Percentiles rank a stretch among this genome's conserved stretches.
These are phyloP conservation scores for Myiozetetes cayanensis DNA, from an alignment of 2,113 vertebrate species.

Conservation along the genomic window DNA sequence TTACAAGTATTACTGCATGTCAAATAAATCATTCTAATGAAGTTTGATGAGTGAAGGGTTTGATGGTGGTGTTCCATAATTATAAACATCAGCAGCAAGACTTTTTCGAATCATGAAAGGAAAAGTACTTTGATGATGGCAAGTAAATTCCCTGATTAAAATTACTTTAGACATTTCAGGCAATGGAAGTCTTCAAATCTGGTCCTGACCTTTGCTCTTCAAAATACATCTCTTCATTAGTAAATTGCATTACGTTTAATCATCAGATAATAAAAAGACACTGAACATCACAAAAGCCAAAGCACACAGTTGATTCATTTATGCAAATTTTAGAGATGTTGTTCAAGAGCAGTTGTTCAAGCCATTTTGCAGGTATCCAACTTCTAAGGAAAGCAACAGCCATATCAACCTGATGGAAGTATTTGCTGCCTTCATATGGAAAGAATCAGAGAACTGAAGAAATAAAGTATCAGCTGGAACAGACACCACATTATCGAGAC, in stretches of 20 bases:
- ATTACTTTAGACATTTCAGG: conserved; percentile 44
- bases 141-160: conserved; percentile 67
- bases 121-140: conserved; percentile 61
- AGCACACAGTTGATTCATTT: conserved; percentile 47
- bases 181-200: conserved; percentile 57
- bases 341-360: neutral
- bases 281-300: conserved; percentile 54
- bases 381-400: conserved; percentile 39
- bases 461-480: conserved; percentile 63
- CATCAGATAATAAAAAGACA: conserved; percentile 66
- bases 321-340: conserved; percentile 64
- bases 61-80: conserved; percentile 67
- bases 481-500: conserved; percentile 58
- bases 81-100: conserved; percentile 71
- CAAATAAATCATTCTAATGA: conserved; percentile 72
- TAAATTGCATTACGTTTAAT: conserved; percentile 67
- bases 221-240: conserved; percentile 67
- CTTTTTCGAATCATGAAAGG: conserved; percentile 61
- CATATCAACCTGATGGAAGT: conserved; percentile 33
- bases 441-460: conserved; percentile 68
- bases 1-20: conserved; percentile 61
- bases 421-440: conserved; percentile 72
- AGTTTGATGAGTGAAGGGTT: conserved; percentile 71
- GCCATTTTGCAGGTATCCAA: conserved; percentile 27
- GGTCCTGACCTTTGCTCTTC: conserved; percentile 38